Base-by-base conservation (phyloP, 2,888 invertebrate genomes). In the Drosophila acutilabella region DNA sequence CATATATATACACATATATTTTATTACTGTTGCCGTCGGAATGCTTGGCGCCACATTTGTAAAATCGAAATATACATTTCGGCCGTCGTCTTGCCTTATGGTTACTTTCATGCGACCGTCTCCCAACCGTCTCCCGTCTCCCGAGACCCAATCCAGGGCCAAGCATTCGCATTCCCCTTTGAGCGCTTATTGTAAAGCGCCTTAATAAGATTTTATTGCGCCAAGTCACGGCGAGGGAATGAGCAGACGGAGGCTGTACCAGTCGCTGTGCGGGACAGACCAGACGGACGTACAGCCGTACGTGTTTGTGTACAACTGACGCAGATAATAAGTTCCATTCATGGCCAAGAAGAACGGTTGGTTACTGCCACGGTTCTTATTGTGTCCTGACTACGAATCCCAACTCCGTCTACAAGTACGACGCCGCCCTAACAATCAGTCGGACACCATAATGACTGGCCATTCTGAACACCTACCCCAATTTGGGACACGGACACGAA, bases 161-260 rank as follows among this genome's bases (percentile, higher is more conserved):
- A 16, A 38, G 44, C 33, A 52, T 60, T 50, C 36, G 14, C 45
- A 69, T 65, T 65, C 79, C 79, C 80, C 64, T 71, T 79, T 76
- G 77, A 58, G 65, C 77, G 68, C 61, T 78, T 79, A 80, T 75
- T 80, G 80, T 80, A 76, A 81, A 79, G 78, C 79, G 87, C 75
- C 76, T 81, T 90, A 88, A 88, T 90, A 88, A 85, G 88, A 81
- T 89, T 89, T 89, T 89, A 90, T 89, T 81, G 90, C 85, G 72
- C 66, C 74, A 65, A 82, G 87, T 89, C 89, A 90, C 75, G 90
- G 66, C 64, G n/a, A 2, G 5, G 14, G 20, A 1, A 10, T 20
- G 14, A 5, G 14, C 6, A 6, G 44, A 13, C 23, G 68, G 66
- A 71, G 64, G 51, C 64, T 61, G 50, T 45, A n/a, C 4, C 18